Base-by-base conservation (phyloP, 2,797 vertebrate genomes). In the Chromis chromis region DNA sequence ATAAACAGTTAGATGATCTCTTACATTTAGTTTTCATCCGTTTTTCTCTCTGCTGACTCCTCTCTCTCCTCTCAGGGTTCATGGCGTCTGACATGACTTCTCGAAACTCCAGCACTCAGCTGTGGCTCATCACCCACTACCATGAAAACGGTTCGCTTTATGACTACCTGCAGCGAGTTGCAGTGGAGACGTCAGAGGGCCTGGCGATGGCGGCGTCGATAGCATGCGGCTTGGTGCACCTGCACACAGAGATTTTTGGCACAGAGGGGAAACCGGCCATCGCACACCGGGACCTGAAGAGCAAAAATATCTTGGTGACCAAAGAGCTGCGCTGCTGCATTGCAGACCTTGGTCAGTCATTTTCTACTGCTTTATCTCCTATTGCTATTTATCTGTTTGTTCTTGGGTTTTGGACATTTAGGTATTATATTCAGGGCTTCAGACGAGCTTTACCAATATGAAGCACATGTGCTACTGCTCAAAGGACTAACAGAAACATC, bases 41-140 rank as follows among this genome's bases (percentile, higher is more conserved):
- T 42, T 10, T 53, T 25, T 53, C 4, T 14, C 12, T 16, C 50
- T 13, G 4, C n/a, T n/a, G 3, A 7, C 6, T 49, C 21, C 48
- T 11, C 44, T n/a, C 4, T 48, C 7, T 28, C 33, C 36, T 54
- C n/a, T 4, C 86, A 96, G 95, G 94, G 52, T 96, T 96, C 89
- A 96, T 95, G 93, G 95, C 95, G 1, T 96, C 95, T 0, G 95
- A 96, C 87, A 96, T 96, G 95, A 96, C 95, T 1, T 96, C 95
- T 11, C 92, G 95, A 31, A 95, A 96, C 93, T 96, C 95, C 75
- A 96, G 95, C 93, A 96, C 95, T 27, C 95, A 96, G 90, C 93
- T 96, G 86, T 96, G 95, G 95, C 94, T 96, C 79, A 95, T 96
- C 91, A 96, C 95, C 8, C 95, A 96, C 59, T 96, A 95, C 90